Conservation (phyloP, 1,140 invertebrate species). For the Hypsibius dujardini region DNA sequence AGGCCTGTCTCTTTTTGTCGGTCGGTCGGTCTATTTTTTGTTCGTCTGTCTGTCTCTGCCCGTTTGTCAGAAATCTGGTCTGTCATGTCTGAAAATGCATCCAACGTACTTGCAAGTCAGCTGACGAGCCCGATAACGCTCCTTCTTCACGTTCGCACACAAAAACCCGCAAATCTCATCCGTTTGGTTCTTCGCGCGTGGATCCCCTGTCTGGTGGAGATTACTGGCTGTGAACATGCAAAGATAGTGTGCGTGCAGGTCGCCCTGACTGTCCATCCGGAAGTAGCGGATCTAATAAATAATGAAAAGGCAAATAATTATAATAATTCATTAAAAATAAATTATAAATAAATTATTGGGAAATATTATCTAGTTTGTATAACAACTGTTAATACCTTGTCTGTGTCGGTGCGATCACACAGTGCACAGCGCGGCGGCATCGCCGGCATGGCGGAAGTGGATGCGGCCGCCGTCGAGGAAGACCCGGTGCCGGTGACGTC, state of each 20-base stretch:
- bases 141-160: neutral
- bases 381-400: neutral
- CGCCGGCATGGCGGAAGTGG: neutral
- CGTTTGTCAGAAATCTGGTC: too few relatives aligned
- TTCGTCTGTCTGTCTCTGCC: too few relatives aligned
- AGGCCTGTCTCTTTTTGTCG: too few relatives aligned
- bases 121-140: neutral
- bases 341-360: too few relatives aligned
- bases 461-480: too few relatives aligned
- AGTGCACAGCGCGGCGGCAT: neutral
- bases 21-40: too few relatives aligned
- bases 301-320: too few relatives aligned
- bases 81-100: neutral
- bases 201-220: slow-evolving; percentile 6
- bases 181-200: neutral
- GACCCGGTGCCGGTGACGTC: too few relatives aligned
- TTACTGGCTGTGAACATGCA: slow-evolving; percentile 16
- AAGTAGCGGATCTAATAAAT: slow-evolving; percentile 11
- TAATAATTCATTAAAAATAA: too few relatives aligned
- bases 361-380: too few relatives aligned
- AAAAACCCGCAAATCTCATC: neutral
- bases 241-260: slow-evolving; percentile 2
- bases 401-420: neutral
- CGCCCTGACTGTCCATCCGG: neutral
- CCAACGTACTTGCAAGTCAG: neutral